A percentile compares a stretch with the other conserved stretches of the same genome.
Evolutionary conservation across 2,113 vertebrate genomes (phyloP).

Genomic region (Anas platyrhynchos): DNA sequence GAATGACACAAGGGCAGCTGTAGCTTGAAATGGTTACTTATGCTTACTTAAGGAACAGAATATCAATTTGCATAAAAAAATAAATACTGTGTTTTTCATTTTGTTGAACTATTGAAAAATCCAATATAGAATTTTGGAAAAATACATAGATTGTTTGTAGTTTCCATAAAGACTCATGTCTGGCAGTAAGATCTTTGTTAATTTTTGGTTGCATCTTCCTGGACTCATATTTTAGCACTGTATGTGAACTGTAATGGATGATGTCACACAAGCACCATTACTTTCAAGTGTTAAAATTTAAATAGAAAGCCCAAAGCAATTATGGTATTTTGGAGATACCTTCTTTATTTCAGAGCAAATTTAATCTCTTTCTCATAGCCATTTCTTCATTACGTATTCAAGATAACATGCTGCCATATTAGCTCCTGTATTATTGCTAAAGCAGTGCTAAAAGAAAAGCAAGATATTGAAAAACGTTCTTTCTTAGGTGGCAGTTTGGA

Average conservation of each 20-base stretch:
- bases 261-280: not conserved
- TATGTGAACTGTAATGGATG: not conserved
- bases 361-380: not conserved
- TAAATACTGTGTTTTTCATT: conserved; percentile 23
- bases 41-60: not conserved
- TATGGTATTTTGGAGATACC: not conserved
- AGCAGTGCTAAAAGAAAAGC: not conserved
- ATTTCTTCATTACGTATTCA: not conserved
- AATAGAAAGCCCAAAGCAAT: not conserved
- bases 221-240: not conserved
- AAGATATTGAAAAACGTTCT: not conserved
- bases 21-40: not conserved
- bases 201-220: not conserved
- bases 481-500: not conserved
- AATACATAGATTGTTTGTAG: not conserved
- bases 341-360: not conserved
- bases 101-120: conserved; percentile 15
- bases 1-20: not conserved
- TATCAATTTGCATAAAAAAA: conserved; percentile 44
- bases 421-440: not conserved
- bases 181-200: not conserved
- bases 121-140: not conserved
- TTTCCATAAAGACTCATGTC: not conserved
- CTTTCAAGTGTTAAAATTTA: not conserved
- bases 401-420: not conserved